Evolutionary conservation across 2,888 invertebrate genomes (phyloP), one percentile per base, ranked within the genome.

Genomic region (Flabesymbios commensalis): DNA sequence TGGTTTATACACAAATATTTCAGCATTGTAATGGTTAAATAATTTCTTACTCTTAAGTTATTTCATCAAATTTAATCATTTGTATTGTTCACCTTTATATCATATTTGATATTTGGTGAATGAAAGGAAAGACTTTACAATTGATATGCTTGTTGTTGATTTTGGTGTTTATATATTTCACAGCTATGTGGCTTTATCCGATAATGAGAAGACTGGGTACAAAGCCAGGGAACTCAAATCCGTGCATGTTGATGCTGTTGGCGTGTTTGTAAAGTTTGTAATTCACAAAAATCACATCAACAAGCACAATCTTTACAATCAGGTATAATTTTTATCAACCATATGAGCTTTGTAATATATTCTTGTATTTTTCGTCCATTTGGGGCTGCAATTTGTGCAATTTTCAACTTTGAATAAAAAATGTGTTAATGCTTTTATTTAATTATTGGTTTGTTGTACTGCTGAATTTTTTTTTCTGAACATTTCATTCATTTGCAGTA

Each of bases 261-360:
- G 90, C 4, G 85, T 87, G 19, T 90, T 91, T 78, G 87, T 96
- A 0, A 94, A 94, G 81, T 85, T 97, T 39, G 88, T 90, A 68
- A 85, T 96, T 5, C 90, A 93, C 68, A 90, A 89, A 72, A 92
- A 93, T 66, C 92, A 95, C 81, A 85, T 86, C 57, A 94, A 94
- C 78, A 88, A 88, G 65, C 88, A 90, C 74, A 94, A 94, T 83
- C 85, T 86, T 28, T 87, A 88, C 69, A 89, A 92, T 75, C 95
- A 96, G 88, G 94, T 93, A 45, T 26, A 36, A 19, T 24, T 4
- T n/a, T 2, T n/a, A n/a, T n/a, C n/a, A n/a, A n/a, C n/a, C n/a
- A n/a, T 36, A n/a, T 10, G 39, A n/a, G 39, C 39, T n/a, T 14
- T 36, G 39, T 14, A 10, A 36, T 36, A 10, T 14, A 36, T n/a